Conservation (phyloP, 2,113 vertebrate genomes). For the Paramormyrops kingsleyae region DNA sequence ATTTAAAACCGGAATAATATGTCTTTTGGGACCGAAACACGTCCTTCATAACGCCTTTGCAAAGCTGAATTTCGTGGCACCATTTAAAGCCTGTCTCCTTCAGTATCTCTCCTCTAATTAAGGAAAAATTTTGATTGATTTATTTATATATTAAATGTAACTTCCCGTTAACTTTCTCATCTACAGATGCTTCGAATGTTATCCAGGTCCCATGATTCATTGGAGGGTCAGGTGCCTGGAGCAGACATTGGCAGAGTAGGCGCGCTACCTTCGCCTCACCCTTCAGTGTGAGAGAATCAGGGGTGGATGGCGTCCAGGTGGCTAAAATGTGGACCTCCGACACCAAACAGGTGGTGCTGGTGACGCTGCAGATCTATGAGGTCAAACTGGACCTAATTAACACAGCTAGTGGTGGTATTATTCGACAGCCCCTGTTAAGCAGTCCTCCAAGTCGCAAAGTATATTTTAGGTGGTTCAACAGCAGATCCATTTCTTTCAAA, state of each 20-base stretch:
- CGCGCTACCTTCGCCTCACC: neutral
- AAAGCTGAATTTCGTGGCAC: neutral
- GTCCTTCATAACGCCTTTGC: neutral
- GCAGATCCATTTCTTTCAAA: neutral
- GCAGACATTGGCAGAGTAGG: neutral
- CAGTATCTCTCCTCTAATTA: neutral
- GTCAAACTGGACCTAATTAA: slow-evolving; percentile 17
- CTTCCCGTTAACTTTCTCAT: neutral
- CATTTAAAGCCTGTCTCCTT: neutral
- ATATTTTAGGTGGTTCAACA: neutral
- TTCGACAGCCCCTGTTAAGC: neutral
- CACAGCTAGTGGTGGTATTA: neutral
- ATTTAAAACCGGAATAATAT: neutral
- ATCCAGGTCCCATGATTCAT: neutral
- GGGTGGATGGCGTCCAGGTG: neutral
- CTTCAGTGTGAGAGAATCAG: neutral
- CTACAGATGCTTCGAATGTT: neutral
- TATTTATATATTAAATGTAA: slow-evolving; percentile 5
- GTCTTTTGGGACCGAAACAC: neutral
- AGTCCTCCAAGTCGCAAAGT: neutral
- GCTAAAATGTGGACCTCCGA: neutral
- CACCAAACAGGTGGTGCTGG: slow-evolving; percentile 6
- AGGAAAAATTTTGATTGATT: neutral
- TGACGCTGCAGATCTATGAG: neutral
- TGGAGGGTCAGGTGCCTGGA: neutral